Percentiles rank a stretch among this genome's conserved stretches.
These are phyloP conservation scores for Polyodon spathula DNA, from an alignment of 2,113 vertebrate species.

Conservation along the genomic window DNA sequence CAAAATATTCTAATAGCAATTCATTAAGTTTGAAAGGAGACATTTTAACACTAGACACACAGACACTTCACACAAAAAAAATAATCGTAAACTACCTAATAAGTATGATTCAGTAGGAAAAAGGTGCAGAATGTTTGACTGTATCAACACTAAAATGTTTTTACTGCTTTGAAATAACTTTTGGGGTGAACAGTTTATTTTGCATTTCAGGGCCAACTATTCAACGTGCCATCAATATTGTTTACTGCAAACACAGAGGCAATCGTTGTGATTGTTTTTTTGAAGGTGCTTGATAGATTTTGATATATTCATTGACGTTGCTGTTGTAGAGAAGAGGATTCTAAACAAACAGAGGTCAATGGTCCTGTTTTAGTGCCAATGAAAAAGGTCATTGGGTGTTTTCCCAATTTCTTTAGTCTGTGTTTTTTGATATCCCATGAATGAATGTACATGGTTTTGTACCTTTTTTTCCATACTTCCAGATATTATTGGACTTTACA, in stretches of 20 bases:
- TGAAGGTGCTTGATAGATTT: slow-evolving; percentile 29
- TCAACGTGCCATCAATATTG: slow-evolving; percentile 46
- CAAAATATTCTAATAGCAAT: slow-evolving; percentile 39
- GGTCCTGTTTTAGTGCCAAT: not conserved
- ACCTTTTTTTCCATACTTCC: no score
- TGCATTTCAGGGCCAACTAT: slow-evolving; percentile 32
- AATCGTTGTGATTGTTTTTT: slow-evolving; percentile 61
- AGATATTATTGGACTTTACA: no score
- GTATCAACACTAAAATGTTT: slow-evolving; percentile 46
- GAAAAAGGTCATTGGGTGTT: no score
- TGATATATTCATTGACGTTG: slow-evolving; percentile 12
- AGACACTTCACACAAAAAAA: slow-evolving; percentile 25
- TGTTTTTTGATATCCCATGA: no score
- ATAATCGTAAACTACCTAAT: slow-evolving; percentile 18
- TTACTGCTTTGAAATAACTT: slow-evolving; percentile 40
- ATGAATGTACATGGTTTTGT: no score
- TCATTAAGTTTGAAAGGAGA: slow-evolving; percentile 59
- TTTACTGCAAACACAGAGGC: slow-evolving; percentile 64
- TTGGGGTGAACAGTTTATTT: slow-evolving; percentile 39
- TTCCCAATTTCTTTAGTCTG: slow-evolving; percentile 8
- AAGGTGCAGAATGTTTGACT: slow-evolving; percentile 41
- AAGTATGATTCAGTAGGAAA: slow-evolving; percentile 43
- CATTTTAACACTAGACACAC: slow-evolving; percentile 55
- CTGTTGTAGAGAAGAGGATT: slow-evolving; percentile 7
- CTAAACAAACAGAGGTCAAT: slow-evolving; percentile 2